These are phyloP conservation scores for Lepeophtheirus nordmannii DNA, from an alignment of 2,888 invertebrate genomes.

Conservation along the genomic window DNA sequence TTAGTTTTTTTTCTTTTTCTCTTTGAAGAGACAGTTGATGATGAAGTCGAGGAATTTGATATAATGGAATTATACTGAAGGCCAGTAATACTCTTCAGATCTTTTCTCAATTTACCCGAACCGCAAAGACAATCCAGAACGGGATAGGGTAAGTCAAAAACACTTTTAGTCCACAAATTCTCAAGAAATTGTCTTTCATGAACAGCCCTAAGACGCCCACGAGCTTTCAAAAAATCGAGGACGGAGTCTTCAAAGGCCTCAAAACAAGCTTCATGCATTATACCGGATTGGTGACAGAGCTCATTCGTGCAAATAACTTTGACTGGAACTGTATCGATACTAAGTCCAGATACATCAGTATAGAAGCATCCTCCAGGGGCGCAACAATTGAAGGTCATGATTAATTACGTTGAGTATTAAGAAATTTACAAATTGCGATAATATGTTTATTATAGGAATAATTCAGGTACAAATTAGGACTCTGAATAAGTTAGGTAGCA, in stretches of 20 bases:
- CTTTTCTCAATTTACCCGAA: conserved; percentile 80
- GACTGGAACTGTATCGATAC: conserved; percentile 41
- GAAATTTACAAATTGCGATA: not conserved
- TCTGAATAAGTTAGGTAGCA: not conserved
- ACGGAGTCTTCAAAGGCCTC: conserved; percentile 83
- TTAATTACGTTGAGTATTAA: not conserved
- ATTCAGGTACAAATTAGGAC: conserved; percentile 4
- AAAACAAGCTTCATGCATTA: conserved; percentile 92
- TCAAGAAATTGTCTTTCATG: conserved; percentile 83
- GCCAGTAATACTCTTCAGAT: conserved; percentile 55
- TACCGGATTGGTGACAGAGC: conserved; percentile 67
- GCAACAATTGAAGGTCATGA: not conserved
- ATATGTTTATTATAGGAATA: not conserved
- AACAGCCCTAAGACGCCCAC: conserved; percentile 83
- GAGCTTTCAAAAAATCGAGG: conserved; percentile 69
- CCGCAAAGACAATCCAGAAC: conserved; percentile 88
- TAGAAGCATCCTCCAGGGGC: not conserved
- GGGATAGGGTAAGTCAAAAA: conserved; percentile 86
- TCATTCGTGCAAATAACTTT: conserved; percentile 90
- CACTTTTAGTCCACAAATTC: conserved; percentile 94
- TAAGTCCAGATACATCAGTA: not conserved
- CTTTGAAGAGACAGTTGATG: not conserved
- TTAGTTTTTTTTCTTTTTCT: not conserved
- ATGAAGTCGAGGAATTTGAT: no score
- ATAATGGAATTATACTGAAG: not conserved